Base-by-base conservation (phyloP, 2,113 vertebrate genomes). In the Eonycteris spelaea region DNA sequence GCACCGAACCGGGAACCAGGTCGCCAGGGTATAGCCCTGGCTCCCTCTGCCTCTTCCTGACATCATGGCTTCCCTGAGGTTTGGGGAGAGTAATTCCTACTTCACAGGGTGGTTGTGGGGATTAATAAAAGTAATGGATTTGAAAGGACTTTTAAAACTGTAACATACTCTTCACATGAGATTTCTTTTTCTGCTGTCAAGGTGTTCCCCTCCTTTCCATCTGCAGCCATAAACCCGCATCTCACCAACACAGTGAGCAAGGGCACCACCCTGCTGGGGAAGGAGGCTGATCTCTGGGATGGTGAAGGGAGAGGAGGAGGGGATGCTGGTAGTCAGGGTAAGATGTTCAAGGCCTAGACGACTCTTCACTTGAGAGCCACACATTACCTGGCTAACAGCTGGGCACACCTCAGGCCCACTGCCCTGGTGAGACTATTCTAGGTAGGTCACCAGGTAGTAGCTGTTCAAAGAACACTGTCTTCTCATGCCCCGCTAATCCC, bases 81-180 rank as follows among this genome's bases (percentile, higher is more conserved):
- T 51, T 18, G 9, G 10, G 28, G 13, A 77, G 21, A 68, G n/a
- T n/a, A 63, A 59, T 24, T 91, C 84, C 35, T 57, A 53, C 63
- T 48, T 35, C 35, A 48, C 12, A 33, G 51, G 68, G 22, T 53
- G 53, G 33, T 26, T 70, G 22, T 28, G 12, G 18, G 53, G 83
- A 80, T 53, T 55, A 40, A 74, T 3, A 75, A 65, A 88, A 33
- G 51, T 22, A 48, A 40, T 8, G 48, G 75, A 57, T 67, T 55
- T 38, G 71, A 75, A 88, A 94, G 83, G 87, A 86, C 43, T 53
- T 61, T 61, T 63, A 35, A 78, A 94, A 87, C 13, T 73, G 21
- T 38, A 90, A 78, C 33, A 92, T 6, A n/a, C 18, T 65, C 70
- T 45, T 78, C 30, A 74, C 3, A 7, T 18, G 38, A 94, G 16